A percentile compares a stretch with the other conserved stretches of the same genome.
Evolutionary conservation across 2,888 invertebrate genomes (phyloP).

Genomic region (Tiliacea aurago): DNA sequence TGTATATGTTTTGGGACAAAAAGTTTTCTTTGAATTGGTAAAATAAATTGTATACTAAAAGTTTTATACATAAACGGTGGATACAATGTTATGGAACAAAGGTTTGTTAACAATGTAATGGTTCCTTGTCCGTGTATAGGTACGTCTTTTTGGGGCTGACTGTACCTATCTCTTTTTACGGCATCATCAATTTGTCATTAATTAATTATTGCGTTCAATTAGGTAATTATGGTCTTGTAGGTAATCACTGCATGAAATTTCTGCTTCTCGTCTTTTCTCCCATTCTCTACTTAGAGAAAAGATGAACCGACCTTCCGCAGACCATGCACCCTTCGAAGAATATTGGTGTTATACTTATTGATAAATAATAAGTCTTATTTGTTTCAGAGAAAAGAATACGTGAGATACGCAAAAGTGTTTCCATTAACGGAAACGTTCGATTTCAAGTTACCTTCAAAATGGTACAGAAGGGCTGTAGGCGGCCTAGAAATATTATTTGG

Average conservation of each 20-base stretch:
- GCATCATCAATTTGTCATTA: background rate
- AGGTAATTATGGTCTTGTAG: background rate
- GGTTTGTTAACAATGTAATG: no score
- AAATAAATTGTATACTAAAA: no score
- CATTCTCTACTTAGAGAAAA: background rate
- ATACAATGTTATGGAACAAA: no score
- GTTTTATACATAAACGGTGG: no score
- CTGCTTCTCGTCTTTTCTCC: background rate
- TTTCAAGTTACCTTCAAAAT: slow-evolving; percentile 97
- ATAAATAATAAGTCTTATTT: slow-evolving; percentile 55
- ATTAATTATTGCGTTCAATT: background rate
- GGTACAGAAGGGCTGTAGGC: slow-evolving; percentile 96
- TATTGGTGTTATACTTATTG: background rate
- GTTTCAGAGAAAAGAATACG: slow-evolving; percentile 97
- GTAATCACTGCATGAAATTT: background rate
- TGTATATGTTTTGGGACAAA: no score
- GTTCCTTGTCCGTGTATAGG: no score
- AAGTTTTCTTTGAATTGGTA: no score
- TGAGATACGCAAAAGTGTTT: slow-evolving; percentile 98
- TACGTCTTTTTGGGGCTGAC: no score
- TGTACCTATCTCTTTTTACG: background rate
- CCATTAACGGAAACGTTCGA: slow-evolving; percentile 95
- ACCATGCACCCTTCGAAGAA: background rate
- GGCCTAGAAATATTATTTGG: slow-evolving; percentile 96
- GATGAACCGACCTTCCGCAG: background rate